Evolutionary conservation across 2,113 vertebrate genomes (phyloP).

Genomic region (Talpa occidentalis): DNA sequence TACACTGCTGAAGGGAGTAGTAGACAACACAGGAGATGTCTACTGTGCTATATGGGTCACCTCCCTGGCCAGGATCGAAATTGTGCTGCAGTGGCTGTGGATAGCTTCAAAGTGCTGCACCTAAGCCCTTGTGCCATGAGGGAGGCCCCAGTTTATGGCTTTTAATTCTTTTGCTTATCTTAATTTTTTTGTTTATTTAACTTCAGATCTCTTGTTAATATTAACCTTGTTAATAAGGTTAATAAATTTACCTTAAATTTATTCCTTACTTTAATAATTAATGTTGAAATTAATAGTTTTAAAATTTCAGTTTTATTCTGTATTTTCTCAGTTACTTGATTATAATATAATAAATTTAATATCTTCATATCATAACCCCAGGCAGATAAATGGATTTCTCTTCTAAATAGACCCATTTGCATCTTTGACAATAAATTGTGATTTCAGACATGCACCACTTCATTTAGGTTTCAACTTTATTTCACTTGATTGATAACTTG

Average conservation of each 20-base stretch:
- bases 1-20: too few relatives aligned
- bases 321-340: not conserved
- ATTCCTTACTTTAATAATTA: conserved; percentile 20
- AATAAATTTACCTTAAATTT: not conserved
- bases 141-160: not conserved
- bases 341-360: not conserved
- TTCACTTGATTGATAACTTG: not conserved
- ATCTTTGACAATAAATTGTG: not conserved
- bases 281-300: not conserved
- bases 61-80: too few relatives aligned
- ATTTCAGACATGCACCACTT: not conserved
- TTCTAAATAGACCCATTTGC: not conserved
- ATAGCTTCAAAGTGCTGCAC: too few relatives aligned
- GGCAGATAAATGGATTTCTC: not conserved
- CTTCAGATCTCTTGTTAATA: too few relatives aligned
- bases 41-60: too few relatives aligned
- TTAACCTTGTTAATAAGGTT: too few relatives aligned
- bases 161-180: not conserved
- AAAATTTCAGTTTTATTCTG: not conserved
- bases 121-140: too few relatives aligned
- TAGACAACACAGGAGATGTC: too few relatives aligned
- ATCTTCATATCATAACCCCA: not conserved
- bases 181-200: not conserved
- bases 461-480: not conserved
- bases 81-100: too few relatives aligned